Evolutionary conservation across 2,888 invertebrate genomes (phyloP).

Genomic region (Watsonalla binaria): DNA sequence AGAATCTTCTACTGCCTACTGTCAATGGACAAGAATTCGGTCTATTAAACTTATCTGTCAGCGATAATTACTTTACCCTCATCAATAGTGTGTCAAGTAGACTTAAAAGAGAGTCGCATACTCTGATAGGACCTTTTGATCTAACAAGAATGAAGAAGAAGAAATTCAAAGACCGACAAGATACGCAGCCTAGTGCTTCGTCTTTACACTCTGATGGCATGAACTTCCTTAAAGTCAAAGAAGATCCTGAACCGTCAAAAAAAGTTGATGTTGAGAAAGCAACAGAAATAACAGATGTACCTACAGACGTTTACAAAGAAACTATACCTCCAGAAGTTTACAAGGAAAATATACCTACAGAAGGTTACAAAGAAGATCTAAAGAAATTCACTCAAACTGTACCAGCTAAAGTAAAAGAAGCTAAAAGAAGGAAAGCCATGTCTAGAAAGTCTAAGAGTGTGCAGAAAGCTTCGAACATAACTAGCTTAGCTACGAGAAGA

Average conservation of each 20-base stretch:
- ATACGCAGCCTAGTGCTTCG: slow-evolving; percentile 32
- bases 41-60: background rate
- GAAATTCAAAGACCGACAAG: slow-evolving; percentile 23
- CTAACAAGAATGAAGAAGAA: slow-evolving; percentile 52
- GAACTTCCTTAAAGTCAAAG: background rate
- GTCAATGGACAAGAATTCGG: background rate
- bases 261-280: background rate
- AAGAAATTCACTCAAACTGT: background rate
- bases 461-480: slow-evolving; percentile 1
- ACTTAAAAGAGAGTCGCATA: slow-evolving; percentile 36
- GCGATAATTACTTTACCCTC: background rate
- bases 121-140: slow-evolving; percentile 58
- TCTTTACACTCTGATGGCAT: slow-evolving; percentile 23
- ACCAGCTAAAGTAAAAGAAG: slow-evolving; percentile 1
- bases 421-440: slow-evolving; percentile 11
- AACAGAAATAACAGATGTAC: background rate
- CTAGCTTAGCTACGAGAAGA: slow-evolving; percentile 7
- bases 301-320: background rate
- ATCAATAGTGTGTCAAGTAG: slow-evolving; percentile 6
- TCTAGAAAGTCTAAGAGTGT: slow-evolving; percentile 23
- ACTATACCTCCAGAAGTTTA: background rate
- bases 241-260: background rate
- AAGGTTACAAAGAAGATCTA: background rate
- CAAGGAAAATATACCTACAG: background rate
- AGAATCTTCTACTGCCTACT: background rate